Conservation (phyloP, 2,113 vertebrate genomes). For the Calidris pygmaea region DNA sequence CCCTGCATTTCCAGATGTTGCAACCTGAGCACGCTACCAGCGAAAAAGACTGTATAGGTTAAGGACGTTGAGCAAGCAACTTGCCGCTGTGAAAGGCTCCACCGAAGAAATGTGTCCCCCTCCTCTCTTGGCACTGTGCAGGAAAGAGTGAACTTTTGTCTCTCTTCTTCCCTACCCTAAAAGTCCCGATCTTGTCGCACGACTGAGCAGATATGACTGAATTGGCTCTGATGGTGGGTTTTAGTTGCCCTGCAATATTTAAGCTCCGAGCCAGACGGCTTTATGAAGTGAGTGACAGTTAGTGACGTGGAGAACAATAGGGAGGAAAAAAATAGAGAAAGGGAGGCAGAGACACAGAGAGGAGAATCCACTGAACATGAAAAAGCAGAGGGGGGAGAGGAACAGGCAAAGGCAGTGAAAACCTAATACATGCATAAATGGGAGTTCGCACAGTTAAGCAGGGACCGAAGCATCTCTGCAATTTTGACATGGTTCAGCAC, state of each 20-base stretch:
- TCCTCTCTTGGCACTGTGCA: constrained; percentile 82
- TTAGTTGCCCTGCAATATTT: constrained; percentile 94
- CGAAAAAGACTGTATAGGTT: constrained; percentile 16
- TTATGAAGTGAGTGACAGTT: constrained; percentile 91
- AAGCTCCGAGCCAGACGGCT: constrained; percentile 96
- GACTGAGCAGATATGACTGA: constrained; percentile 97
- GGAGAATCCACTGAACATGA: constrained; percentile 55
- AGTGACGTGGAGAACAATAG: constrained; percentile 90
- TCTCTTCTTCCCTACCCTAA: constrained; percentile 87
- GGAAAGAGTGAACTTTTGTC: constrained; percentile 87
- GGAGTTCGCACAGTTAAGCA: constrained; percentile 40
- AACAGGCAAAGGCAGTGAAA: constrained; percentile 34
- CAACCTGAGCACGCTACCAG: background rate
- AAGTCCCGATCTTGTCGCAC: constrained; percentile 91
- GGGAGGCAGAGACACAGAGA: constrained; percentile 68
- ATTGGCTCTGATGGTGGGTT: constrained; percentile 95
- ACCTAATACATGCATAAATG: constrained; percentile 24
- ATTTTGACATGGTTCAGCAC: background rate
- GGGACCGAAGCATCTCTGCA: constrained; percentile 9
- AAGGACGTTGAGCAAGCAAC: constrained; percentile 81
- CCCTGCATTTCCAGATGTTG: background rate
- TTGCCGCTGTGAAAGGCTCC: constrained; percentile 87
- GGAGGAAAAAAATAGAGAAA: constrained; percentile 73
- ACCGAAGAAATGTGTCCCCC: constrained; percentile 77
- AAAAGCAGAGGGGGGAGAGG: constrained; percentile 60